phyloP scores from a whole-genome alignment of 2,797 vertebrate genomes.

The Poeciliopsis gracilis region DNA sequence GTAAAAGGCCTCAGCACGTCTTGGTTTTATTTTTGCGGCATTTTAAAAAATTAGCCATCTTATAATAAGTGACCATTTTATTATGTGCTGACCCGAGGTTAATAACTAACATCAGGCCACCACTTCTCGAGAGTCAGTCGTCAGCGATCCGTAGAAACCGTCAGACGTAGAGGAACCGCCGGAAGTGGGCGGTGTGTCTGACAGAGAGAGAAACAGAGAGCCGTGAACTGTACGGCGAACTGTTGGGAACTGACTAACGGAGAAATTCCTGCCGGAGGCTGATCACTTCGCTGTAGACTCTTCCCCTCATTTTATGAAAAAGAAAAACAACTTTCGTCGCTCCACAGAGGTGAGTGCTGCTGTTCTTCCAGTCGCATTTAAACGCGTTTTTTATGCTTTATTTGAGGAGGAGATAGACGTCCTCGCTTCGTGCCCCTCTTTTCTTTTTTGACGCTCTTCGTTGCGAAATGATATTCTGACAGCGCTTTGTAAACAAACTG shows the following conservation, averaged over 20 bases:
- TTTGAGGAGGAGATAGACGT: constrained; percentile 16
- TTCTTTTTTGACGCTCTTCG: constrained; percentile 8
- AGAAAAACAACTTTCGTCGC: constrained; percentile 58
- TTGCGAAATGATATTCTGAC: constrained; percentile 63
- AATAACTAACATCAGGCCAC: neutral
- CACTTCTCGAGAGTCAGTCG: constrained; percentile 2
- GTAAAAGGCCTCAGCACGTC: neutral
- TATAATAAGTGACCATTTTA: neutral
- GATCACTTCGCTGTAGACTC: constrained; percentile 57
- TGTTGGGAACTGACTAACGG: constrained; percentile 66
- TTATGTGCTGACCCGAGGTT: neutral
- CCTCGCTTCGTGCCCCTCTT: constrained; percentile 19
- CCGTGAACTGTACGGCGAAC: constrained; percentile 62
- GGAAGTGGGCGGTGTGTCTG: constrained; percentile 78
- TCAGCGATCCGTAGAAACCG: constrained; percentile 27
- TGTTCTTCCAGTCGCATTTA: neutral
- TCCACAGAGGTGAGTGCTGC: constrained; percentile 67
- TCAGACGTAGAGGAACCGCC: constrained; percentile 48
- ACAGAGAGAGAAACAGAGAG: constrained; percentile 43
- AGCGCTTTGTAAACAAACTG: constrained; percentile 77
- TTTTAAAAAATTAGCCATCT: neutral
- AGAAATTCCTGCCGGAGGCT: constrained; percentile 51
- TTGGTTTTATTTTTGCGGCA: neutral
- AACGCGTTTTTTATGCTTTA: constrained; percentile 2
- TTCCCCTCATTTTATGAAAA: constrained; percentile 66